Conservation (phyloP, 2,113 vertebrate species). For the Glaucidium brasilianum region DNA sequence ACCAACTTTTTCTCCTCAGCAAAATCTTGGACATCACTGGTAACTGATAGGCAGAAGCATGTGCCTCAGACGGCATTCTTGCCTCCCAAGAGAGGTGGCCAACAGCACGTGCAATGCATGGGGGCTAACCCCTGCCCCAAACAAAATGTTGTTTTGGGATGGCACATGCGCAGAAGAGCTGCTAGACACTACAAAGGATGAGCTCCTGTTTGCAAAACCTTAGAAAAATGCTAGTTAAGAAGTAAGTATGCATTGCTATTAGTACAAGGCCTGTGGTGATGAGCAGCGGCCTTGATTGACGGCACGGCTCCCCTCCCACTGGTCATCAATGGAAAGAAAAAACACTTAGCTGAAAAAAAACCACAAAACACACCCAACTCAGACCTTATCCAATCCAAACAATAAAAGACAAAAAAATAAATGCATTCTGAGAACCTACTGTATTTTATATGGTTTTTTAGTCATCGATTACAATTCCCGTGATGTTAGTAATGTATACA, state of each 20-base stretch:
- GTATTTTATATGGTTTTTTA: background rate
- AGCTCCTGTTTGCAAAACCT: background rate
- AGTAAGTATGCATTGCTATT: background rate
- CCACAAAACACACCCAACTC: background rate
- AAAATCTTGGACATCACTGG: background rate
- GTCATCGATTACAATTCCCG: background rate
- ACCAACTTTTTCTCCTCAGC: background rate
- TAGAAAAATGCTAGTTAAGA: background rate
- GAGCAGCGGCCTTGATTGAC: background rate
- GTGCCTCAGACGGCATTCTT: background rate
- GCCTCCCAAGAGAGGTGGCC: background rate
- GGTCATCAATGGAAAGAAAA: background rate
- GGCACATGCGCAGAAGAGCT: background rate
- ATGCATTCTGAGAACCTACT: background rate
- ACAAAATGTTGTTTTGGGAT: accelerated
- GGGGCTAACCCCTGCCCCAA: background rate
- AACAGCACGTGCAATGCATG: background rate
- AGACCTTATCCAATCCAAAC: background rate
- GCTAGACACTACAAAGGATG: background rate
- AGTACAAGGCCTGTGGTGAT: background rate
- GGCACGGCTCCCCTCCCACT: background rate
- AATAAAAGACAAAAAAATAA: constrained; percentile 1
- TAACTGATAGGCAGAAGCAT: background rate
- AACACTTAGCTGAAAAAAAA: background rate
- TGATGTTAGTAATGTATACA: background rate